phyloP scores from a whole-genome alignment of 2,888 invertebrate species.

The Apotomis capreana region DNA sequence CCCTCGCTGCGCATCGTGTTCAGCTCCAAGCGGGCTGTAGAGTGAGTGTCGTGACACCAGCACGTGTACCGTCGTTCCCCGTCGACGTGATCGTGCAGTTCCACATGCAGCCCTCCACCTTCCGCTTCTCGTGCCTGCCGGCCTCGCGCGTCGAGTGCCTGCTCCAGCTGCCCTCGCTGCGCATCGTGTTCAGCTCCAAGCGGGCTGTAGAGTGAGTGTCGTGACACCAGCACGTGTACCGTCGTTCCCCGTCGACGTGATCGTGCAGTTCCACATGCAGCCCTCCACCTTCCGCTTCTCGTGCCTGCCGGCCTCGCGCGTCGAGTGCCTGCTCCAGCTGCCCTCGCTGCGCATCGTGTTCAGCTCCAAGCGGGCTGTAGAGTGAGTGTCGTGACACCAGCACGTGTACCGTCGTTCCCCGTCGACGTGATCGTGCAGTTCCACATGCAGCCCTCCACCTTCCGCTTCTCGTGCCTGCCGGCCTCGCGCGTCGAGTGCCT shows the following conservation, averaged over 20 bases:
- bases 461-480: constrained; percentile 86
- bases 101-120: constrained; percentile 97
- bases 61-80: constrained; percentile 80
- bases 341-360: too few relatives aligned
- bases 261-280: too few relatives aligned
- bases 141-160: constrained; percentile 98
- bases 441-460: too few relatives aligned
- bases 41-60: constrained; percentile 92
- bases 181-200: constrained; percentile 98
- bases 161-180: constrained; percentile 97
- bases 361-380: constrained; percentile 67
- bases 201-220: constrained; percentile 87
- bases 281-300: constrained; percentile 94
- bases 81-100: too few relatives aligned
- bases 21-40: too few relatives aligned
- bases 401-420: too few relatives aligned
- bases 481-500: constrained; percentile 98
- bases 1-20: too few relatives aligned
- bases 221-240: neutral
- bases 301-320: constrained; percentile 71
- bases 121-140: constrained; percentile 97
- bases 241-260: too few relatives aligned
- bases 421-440: too few relatives aligned
- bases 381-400: too few relatives aligned
- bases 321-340: too few relatives aligned